Base-by-base conservation (phyloP, 2,888 invertebrate genomes). In the Ametastegia equiseti region DNA sequence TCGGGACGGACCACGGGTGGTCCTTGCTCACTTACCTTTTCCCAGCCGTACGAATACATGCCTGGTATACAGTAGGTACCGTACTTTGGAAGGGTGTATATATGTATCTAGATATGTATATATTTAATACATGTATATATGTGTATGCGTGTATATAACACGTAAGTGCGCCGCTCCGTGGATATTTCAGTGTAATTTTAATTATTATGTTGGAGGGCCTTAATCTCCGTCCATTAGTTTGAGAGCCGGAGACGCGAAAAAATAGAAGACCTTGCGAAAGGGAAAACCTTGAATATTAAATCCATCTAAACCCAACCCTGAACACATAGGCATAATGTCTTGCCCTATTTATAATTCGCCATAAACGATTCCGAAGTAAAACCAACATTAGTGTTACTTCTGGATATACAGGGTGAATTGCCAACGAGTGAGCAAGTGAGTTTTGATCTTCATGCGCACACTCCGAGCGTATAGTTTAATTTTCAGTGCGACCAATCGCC, bases 211-310 rank as follows among this genome's bases (percentile, higher is more conserved):
- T 54, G 54, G 54, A 75, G 54, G 54, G 54, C 75, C 75, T 75
- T 75, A 75, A 75, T 75, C 75, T 75, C 50, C 75, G 75, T 75
- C 75, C 75, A 75, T 75, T 75, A 75, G 75, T 75, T 75, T 36
- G 75, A 75, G 75, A 75, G 75, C 23, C 19, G 15, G 36, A 23
- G 75, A 50, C 23, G 54, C 19, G 50, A 33, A 50, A 73, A 50
- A 50, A 36, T 47, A 50, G 75, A 54, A 36, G 39, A 75, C 13
- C 7, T 45, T 15, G 36, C 1, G 33, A 75, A 19, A 30, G 54
- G 54, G 54, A 4, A 47, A 71, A 71, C 42, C 71, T 71, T 71
- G 71, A 71, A 71, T 71, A 71, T 71, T 71, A 71, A 71, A 45
- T 71, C 47, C 71, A 45, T 30, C 47, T 45, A 47, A 71, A 71